A percentile compares a stretch with the other conserved stretches of the same genome.
Evolutionary conservation across 2,113 vertebrate genomes (phyloP).

Genomic region (Phainopepla nitens): DNA sequence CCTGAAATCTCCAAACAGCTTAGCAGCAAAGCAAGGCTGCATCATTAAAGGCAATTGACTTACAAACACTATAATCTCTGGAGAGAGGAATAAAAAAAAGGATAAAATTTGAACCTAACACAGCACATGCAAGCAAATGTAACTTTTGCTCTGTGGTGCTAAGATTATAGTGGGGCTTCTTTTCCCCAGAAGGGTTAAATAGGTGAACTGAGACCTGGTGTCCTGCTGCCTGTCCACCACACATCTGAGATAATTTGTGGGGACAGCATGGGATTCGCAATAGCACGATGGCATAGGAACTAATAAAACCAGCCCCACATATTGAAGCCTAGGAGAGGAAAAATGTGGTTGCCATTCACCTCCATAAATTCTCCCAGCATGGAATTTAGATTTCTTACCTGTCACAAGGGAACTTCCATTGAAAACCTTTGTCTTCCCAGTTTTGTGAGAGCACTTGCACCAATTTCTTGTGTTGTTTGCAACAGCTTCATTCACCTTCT

Average conservation of each 20-base stretch:
- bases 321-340: neutral
- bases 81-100: neutral
- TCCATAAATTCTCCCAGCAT: neutral
- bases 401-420: neutral
- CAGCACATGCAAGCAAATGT: neutral
- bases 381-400: neutral
- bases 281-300: fast-evolving
- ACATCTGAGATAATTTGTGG: neutral
- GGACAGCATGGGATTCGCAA: neutral
- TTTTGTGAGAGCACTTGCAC: neutral
- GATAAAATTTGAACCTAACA: neutral
- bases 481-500: neutral
- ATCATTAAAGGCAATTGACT: neutral
- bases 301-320: neutral
- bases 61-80: neutral
- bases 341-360: neutral
- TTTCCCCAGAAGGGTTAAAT: neutral
- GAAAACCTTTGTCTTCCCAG: neutral
- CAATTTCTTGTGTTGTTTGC: neutral
- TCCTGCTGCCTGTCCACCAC: neutral
- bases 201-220: neutral
- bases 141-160: neutral
- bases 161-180: neutral
- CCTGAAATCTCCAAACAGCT: neutral
- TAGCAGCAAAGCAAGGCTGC: neutral